phyloP scores from a whole-genome alignment of 2,888 invertebrate species.

The Tenodera sinensis region DNA sequence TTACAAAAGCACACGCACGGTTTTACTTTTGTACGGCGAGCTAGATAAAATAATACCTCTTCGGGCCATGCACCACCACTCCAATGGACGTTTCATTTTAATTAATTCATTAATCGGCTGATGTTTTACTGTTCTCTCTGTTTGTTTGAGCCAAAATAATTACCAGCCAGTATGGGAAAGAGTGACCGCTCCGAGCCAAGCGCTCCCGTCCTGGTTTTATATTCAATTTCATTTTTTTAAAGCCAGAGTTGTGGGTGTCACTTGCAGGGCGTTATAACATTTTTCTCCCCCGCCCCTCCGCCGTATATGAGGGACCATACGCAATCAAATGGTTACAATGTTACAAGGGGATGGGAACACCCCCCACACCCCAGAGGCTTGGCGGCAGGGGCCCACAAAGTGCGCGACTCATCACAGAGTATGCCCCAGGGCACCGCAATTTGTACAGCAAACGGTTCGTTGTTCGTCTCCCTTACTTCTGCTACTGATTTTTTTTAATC shows the following conservation, averaged over 20 bases:
- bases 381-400: slow-evolving; percentile 17
- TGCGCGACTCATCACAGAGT: slow-evolving; percentile 5
- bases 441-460: not conserved
- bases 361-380: not conserved
- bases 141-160: not conserved
- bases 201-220: slow-evolving; percentile 5
- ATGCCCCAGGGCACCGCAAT: not conserved
- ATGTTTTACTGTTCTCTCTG: slow-evolving; percentile 5
- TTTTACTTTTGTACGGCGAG: slow-evolving; percentile 1
- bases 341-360: not conserved
- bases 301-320: not conserved
- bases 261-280: slow-evolving; percentile 13
- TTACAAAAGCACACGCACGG: not conserved
- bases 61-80: not conserved
- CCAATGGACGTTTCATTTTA: slow-evolving; percentile 17
- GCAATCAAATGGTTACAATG: slow-evolving; percentile 16
- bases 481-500: not conserved
- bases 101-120: slow-evolving; percentile 24
- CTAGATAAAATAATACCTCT: slow-evolving; percentile 12
- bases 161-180: not conserved
- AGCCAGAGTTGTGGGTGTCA: slow-evolving; percentile 11
- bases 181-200: slow-evolving; percentile 7
- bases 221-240: slow-evolving; percentile 18
- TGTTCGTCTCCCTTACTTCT: not conserved
- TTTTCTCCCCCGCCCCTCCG: not conserved